phyloP scores from a whole-genome alignment of 2,888 invertebrate genomes.

The Trachelus tabidus region DNA sequence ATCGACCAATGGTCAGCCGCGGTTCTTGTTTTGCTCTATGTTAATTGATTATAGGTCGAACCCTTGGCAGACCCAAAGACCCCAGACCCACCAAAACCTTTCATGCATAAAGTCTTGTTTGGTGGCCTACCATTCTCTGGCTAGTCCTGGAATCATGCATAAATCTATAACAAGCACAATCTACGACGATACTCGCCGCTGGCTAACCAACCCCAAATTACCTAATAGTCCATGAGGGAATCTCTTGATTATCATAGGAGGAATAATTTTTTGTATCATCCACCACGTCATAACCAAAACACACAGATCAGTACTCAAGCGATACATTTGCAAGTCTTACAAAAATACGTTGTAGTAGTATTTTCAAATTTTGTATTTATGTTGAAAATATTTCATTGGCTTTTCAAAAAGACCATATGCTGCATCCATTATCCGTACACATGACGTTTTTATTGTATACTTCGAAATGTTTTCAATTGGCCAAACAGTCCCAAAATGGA shows the following conservation, averaged over 20 bases:
- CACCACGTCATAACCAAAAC: neutral
- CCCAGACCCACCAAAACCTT: constrained; percentile 37
- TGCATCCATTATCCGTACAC: neutral
- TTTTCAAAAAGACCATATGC: neutral
- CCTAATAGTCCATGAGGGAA: constrained; percentile 26
- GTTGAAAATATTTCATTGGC: neutral
- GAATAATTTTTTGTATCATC: constrained; percentile 40
- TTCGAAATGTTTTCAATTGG: neutral
- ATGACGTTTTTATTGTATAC: neutral
- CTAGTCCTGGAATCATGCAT: constrained; percentile 30
- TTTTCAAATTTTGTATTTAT: too few species aligned
- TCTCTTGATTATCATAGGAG: constrained; percentile 33
- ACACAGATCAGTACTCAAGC: neutral
- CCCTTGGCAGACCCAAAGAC: constrained; percentile 35
- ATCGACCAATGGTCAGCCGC: constrained; percentile 27
- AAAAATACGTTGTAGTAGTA: neutral
- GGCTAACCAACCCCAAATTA: constrained; percentile 38
- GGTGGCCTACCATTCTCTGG: constrained; percentile 24
- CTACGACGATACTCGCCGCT: constrained; percentile 36
- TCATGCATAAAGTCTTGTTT: constrained; percentile 34
- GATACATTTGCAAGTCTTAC: neutral
- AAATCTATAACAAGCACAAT: constrained; percentile 52
- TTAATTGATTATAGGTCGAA: constrained; percentile 60
- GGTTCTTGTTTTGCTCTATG: constrained; percentile 51
- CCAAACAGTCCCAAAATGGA: neutral